Conservation (phyloP, 2,113 vertebrate genomes). For the Camelus bactrianus region DNA sequence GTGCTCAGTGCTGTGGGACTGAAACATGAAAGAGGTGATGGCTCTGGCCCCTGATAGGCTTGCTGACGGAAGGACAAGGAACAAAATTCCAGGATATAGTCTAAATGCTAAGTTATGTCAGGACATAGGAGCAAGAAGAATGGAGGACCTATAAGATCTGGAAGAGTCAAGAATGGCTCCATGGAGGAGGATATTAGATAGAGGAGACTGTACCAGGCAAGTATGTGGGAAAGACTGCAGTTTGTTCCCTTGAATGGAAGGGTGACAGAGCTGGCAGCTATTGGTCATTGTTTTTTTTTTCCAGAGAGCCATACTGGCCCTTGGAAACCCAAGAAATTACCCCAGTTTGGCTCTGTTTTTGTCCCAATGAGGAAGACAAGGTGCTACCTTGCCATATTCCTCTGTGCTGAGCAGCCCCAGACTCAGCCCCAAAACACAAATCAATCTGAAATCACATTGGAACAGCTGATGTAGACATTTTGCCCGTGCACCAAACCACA, state of each 20-base stretch:
- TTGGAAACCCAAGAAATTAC: neutral
- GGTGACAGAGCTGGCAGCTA: neutral
- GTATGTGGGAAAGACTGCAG: neutral
- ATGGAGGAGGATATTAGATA: neutral
- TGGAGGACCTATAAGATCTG: neutral
- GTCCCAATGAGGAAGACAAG: neutral
- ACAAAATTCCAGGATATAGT: neutral
- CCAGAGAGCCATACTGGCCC: neutral
- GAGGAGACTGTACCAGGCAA: neutral
- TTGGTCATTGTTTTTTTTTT: neutral
- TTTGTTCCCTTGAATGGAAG: neutral
- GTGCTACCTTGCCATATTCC: neutral
- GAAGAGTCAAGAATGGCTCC: neutral
- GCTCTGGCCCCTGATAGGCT: neutral
- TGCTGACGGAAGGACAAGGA: neutral
- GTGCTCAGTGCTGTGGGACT: neutral
- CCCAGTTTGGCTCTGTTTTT: neutral
- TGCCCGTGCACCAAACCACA: neutral
- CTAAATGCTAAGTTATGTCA: neutral
- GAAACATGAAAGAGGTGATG: neutral
- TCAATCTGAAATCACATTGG: neutral
- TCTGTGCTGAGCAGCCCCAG: neutral
- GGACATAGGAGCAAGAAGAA: neutral
- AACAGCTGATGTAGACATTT: neutral
- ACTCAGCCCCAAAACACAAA: neutral